phyloP scores from a whole-genome alignment of 92 coral and sea anemone genomes.

The Palythoa grandiflora region DNA sequence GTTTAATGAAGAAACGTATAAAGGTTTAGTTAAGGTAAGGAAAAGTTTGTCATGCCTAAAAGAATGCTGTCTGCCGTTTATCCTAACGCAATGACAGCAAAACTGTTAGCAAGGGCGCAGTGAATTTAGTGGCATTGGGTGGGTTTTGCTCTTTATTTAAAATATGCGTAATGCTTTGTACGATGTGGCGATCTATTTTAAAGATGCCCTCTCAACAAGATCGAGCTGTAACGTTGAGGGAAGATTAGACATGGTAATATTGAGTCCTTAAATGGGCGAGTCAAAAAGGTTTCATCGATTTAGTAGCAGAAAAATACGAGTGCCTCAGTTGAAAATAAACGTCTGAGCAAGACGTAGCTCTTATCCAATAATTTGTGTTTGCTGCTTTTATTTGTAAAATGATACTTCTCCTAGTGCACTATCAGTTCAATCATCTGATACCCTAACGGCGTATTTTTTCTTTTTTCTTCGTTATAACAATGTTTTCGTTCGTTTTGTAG shows the following conservation, averaged over 20 bases:
- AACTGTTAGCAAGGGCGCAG: constrained; percentile 58
- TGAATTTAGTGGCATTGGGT: constrained; percentile 77
- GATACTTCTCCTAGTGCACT: constrained; percentile 31
- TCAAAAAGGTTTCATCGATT: constrained; percentile 54
- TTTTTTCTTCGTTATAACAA: not conserved
- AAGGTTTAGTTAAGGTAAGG: constrained; percentile 68
- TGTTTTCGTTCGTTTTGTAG: constrained; percentile 43
- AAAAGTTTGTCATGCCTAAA: constrained; percentile 41
- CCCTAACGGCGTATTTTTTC: constrained; percentile 3
- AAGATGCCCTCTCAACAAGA: constrained; percentile 18
- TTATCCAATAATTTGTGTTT: constrained; percentile 16
- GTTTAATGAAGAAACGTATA: constrained; percentile 74
- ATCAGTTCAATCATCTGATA: constrained; percentile 29
- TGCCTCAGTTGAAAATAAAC: constrained; percentile 36
- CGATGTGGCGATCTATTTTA: constrained; percentile 49
- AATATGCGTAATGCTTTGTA: constrained; percentile 80
- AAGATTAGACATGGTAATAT: not conserved
- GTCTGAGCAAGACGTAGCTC: constrained; percentile 44
- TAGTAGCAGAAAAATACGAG: constrained; percentile 16
- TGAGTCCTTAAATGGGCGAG: constrained; percentile 14
- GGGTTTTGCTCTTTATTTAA: constrained; percentile 85
- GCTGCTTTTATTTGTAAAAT: constrained; percentile 11
- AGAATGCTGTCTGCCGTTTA: constrained; percentile 33
- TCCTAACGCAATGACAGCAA: constrained; percentile 60
- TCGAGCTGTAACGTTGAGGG: not conserved